Evolutionary conservation across 2,113 vertebrate genomes (phyloP), one percentile per base, ranked within the genome.

Genomic region (Colinus virginianus): DNA sequence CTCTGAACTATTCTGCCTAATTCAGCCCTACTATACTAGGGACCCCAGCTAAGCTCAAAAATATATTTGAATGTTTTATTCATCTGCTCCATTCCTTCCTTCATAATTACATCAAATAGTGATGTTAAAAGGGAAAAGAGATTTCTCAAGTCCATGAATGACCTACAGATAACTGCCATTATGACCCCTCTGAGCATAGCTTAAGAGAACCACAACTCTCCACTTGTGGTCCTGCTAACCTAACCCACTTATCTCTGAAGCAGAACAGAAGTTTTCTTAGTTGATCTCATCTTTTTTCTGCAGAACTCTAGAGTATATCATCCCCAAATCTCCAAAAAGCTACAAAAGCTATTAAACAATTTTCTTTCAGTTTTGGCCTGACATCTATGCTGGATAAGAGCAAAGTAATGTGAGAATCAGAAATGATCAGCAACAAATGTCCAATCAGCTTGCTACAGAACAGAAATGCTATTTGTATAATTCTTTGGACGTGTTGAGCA

Each of bases 211-310:
- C 55, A 43, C 70, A 71, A 78, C 66, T 70, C 20, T 84, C 70
- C 45, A 70, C 1, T 2, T 53, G 34, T 67, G 61, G 80, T 67
- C 87, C 80, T 92, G 83, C 77, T 88, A 92, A 84, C 64, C 77
- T 87, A 92, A 84, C 64, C 61, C 56, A 74, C 74, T 75, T 72
- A 78, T 85, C 49, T 90, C 64, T 93, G 46, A 88, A 64, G 74
- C 79, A 81, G 69, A 66, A 80, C 34, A 88, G 63, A 59, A 83
- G 66, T 48, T 93, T 90, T 84, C 84, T 88, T 67, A 80, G 77
- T 14, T 90, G 61, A 87, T 63, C 51, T 86, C 88, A 84, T 68
- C 43, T 71, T 90, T 88, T 86, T 77, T 90, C 66, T 74, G 72
- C 25, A 92, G 89, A 68, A 40, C 53, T 84, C 58, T 75, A 51